phyloP scores from a whole-genome alignment of 2,113 vertebrate species.

The Nyctereutes procyonoides region DNA sequence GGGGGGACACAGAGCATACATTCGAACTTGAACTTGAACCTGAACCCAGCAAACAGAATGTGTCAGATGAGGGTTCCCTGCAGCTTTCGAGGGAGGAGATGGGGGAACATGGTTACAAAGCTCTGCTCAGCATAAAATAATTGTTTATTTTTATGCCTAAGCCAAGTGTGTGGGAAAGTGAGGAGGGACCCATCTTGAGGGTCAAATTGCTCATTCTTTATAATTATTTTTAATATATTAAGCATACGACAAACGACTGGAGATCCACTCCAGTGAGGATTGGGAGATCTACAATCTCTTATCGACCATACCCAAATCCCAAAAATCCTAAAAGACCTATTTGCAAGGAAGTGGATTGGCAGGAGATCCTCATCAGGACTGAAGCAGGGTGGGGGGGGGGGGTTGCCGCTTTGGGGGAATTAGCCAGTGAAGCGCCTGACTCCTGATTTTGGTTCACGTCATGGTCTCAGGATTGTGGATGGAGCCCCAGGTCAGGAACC shows the following conservation, averaged over 20 bases:
- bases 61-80: neutral
- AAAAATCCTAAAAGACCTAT: neutral
- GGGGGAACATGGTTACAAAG: neutral
- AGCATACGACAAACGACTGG: fast-evolving
- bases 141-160: neutral
- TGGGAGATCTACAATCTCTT: neutral
- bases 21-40: neutral
- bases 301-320: neutral
- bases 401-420: neutral
- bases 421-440: neutral
- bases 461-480: neutral
- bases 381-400: neutral
- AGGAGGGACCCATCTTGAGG: neutral
- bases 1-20: too few species aligned
- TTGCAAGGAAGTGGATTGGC: neutral
- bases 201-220: neutral
- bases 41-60: neutral
- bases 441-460: neutral
- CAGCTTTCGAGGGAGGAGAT: neutral
- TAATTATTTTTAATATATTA: neutral
- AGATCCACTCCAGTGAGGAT: too few species aligned
- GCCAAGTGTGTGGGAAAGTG: neutral
- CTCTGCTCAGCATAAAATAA: too few species aligned
- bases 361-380: neutral
- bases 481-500: neutral